Percentiles rank a stretch among this genome's conserved stretches.
Evolutionary conservation across 2,888 invertebrate species (phyloP).

Genomic region (Heliothis peltigera): DNA sequence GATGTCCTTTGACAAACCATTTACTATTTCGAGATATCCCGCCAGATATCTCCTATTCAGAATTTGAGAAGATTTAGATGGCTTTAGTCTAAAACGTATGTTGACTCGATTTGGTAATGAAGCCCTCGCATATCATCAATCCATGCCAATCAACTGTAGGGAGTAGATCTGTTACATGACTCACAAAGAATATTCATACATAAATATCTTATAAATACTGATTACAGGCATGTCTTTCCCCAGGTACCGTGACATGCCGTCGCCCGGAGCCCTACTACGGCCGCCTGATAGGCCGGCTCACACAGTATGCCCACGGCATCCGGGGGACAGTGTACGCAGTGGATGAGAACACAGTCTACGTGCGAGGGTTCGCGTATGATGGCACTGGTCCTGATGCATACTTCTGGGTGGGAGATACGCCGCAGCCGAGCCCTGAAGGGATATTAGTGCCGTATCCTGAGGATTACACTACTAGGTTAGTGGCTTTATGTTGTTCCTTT

Average conservation of each 20-base stretch:
- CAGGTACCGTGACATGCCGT: constrained; percentile 70
- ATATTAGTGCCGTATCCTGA: constrained; percentile 96
- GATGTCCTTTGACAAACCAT: background rate
- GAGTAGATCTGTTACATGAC: too few species aligned
- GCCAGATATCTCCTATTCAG: too few species aligned
- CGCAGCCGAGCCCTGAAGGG: constrained; percentile 95
- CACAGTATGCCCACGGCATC: constrained; percentile 94
- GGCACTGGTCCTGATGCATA: constrained; percentile 96
- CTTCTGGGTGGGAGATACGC: constrained; percentile 97
- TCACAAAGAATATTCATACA: too few species aligned
- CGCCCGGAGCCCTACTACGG: constrained; percentile 93
- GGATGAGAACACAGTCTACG: constrained; percentile 96
- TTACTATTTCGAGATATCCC: background rate
- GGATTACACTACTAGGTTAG: constrained; percentile 94
- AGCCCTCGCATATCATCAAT: background rate
- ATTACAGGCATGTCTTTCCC: too few species aligned
- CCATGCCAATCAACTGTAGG: too few species aligned
- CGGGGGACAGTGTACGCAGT: constrained; percentile 96
- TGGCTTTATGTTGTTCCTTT: background rate
- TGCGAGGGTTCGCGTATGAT: constrained; percentile 96
- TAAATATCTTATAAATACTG: too few species aligned
- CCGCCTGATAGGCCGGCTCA: constrained; percentile 92
- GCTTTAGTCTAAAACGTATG: too few species aligned
- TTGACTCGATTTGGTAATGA: background rate
- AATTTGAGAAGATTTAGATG: too few species aligned